phyloP scores from a whole-genome alignment of 1,140 invertebrate genomes.

The Galendromus occidentalis region DNA sequence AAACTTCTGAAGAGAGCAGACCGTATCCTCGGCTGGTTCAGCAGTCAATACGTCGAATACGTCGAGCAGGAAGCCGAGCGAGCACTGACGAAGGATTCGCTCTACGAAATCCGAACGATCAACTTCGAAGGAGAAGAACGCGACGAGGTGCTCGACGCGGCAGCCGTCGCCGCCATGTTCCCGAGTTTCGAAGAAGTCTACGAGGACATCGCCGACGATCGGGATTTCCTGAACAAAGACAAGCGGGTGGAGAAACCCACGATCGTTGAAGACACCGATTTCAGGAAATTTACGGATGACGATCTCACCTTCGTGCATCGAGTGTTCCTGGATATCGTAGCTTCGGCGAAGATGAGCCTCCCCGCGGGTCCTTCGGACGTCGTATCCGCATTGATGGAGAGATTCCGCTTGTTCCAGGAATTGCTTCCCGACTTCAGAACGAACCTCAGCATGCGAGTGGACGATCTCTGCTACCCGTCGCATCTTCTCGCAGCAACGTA shows the following conservation, averaged over 20 bases:
- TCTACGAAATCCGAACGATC: slow-evolving; percentile 38
- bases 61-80: slow-evolving; percentile 46
- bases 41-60: slow-evolving; percentile 35
- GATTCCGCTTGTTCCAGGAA: neutral
- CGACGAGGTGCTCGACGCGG: slow-evolving; percentile 48
- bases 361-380: neutral
- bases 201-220: slow-evolving; percentile 26
- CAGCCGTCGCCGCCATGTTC: slow-evolving; percentile 51
- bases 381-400: neutral
- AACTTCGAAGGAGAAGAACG: slow-evolving; percentile 25
- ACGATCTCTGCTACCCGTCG: neutral
- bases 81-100: slow-evolving; percentile 37
- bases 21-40: slow-evolving; percentile 21
- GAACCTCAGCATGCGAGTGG: neutral
- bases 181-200: slow-evolving; percentile 44
- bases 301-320: slow-evolving; percentile 23
- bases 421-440: neutral
- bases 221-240: slow-evolving; percentile 39
- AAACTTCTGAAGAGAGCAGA: slow-evolving; percentile 15
- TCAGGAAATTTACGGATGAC: slow-evolving; percentile 21
- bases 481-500: neutral
- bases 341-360: neutral
- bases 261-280: slow-evolving; percentile 14
- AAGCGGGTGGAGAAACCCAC: slow-evolving; percentile 12
- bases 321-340: neutral